Conservation (phyloP, 2,113 vertebrate species). For the Ornithorhynchus anatinus region DNA sequence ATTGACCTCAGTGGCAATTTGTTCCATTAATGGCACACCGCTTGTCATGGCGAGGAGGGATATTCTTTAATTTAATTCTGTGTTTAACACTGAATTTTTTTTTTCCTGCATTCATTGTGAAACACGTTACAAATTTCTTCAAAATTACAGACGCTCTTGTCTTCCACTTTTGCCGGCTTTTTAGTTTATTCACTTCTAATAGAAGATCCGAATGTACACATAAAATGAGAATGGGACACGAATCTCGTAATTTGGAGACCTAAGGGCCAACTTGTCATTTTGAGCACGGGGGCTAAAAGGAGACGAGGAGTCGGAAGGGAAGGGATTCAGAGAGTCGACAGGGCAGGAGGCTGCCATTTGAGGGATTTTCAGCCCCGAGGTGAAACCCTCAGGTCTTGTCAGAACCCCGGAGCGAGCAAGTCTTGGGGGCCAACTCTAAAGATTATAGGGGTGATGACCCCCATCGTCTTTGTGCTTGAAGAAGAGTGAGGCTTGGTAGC, state of each 20-base stretch:
- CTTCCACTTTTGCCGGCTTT: conserved; percentile 5
- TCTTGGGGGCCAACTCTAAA: no score
- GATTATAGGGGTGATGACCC: no score
- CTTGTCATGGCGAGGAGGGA: neutral
- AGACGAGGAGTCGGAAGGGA: no score
- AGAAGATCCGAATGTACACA: neutral
- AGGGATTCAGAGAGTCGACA: no score
- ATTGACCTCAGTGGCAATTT: neutral
- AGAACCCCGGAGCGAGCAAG: no score
- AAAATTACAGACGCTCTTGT: neutral
- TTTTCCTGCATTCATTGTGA: neutral
- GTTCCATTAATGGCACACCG: conserved; percentile 7
- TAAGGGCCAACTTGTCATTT: no score
- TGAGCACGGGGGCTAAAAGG: no score
- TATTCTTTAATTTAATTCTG: neutral
- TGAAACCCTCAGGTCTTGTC: no score
- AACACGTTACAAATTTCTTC: neutral
- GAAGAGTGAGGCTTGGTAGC: no score
- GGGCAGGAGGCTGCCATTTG: no score
- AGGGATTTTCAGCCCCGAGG: no score
- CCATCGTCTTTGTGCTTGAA: no score
- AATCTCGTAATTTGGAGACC: neutral
- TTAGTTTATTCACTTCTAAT: conserved; percentile 31
- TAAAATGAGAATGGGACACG: neutral
- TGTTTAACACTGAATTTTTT: neutral